Base-by-base conservation (phyloP, 2,797 vertebrate genomes). In the Pipistrellus pipistrellus region DNA sequence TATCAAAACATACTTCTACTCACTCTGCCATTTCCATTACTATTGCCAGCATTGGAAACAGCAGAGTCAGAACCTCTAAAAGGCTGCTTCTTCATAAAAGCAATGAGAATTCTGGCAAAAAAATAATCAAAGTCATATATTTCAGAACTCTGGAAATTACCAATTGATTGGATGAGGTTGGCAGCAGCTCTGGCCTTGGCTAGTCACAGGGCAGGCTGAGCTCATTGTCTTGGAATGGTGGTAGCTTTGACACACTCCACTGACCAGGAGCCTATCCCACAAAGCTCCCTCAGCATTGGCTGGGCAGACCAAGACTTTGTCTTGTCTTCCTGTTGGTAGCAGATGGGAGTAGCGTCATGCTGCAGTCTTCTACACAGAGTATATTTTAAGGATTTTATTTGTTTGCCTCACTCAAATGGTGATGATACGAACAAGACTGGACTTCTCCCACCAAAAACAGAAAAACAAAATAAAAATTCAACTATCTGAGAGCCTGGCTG, bases 101-200 rank as follows among this genome's bases (percentile, higher is more conserved):
- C 38, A 76, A 55, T 66, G 35, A 82, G 35, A 73, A 77, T 4
- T 35, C 48, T 25, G 5, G 38, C 38, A 73, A 78, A 21, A 38
- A 44, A 41, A 35, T 7, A 4, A 6, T 30, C 32, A 53, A 59
- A 51, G 66, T 30, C 8, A 0, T 68, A 14, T 41, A 88, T 73
- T 82, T 71, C 55, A 90, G 62, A 72, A 87, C 62, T 83, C 77
- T 55, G 55, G 25, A 90, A 83, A 72, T 48, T 23, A 55, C 48
- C 72, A 35, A 2, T 4, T 41, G 30, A 73, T 3, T 27, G 11
- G 25, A 25, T 41, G 48, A 80, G 9, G 6, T 1, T 35, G 57
- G 30, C 51, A 48, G 71, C 32, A 73, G 41, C 6, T 0, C 38
- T 17, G 30, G 35, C 32, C 35, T 62, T 38, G 57, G 72, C 48